phyloP scores from a whole-genome alignment of 1,140 invertebrate genomes.

The Arctopsyche grandis region DNA sequence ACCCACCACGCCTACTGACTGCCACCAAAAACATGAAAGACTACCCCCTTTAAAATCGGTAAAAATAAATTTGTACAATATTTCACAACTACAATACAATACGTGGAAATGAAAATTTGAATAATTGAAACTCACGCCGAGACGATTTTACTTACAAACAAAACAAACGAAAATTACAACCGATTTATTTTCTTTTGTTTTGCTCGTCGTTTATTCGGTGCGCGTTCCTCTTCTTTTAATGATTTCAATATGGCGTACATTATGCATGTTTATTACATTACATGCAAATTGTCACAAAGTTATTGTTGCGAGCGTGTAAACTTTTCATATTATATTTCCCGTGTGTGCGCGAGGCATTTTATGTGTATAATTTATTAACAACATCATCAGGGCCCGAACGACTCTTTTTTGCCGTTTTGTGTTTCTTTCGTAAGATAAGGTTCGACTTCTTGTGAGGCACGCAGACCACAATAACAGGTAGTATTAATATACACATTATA shows the following conservation, averaged over 20 bases:
- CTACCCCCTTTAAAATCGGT: not conserved
- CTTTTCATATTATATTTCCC: conserved; percentile 24
- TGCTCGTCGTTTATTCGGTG: too few species aligned
- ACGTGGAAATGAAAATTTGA: too few species aligned
- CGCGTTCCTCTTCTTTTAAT: too few species aligned
- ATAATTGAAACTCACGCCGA: too few species aligned
- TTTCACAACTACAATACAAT: not conserved
- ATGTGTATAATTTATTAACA: conserved; percentile 47
- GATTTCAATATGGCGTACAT: too few species aligned
- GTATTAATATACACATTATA: not conserved
- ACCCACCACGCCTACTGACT: conserved; percentile 1
- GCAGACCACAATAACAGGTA: conserved; percentile 28
- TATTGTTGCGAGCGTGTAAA: not conserved
- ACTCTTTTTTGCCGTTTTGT: conserved; percentile 28
- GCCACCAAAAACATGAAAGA: not conserved
- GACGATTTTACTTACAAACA: too few species aligned
- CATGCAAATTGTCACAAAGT: too few species aligned
- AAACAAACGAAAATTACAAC: too few species aligned
- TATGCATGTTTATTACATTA: too few species aligned
- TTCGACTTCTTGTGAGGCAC: conserved; percentile 33
- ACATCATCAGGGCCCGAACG: conserved; percentile 30
- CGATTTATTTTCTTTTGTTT: too few species aligned
- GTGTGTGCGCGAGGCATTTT: conserved; percentile 15
- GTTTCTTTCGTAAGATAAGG: conserved; percentile 3
- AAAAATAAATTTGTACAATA: not conserved